Evolutionary conservation across 2,113 vertebrate species (phyloP), one percentile per base, ranked within the genome.

Genomic region (Xyliphius kryptos): DNA sequence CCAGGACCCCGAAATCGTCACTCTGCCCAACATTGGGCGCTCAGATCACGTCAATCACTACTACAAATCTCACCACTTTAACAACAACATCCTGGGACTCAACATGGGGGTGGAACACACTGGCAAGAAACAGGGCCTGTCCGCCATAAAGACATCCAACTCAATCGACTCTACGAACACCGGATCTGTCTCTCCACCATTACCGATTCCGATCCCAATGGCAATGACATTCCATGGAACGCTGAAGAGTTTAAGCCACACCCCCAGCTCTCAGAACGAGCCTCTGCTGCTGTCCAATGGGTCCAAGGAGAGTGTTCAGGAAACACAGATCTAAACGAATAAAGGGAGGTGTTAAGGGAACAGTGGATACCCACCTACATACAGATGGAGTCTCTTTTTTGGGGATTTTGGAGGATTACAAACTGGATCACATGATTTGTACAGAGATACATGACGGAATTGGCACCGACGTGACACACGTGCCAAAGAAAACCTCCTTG

Each of bases 301-400:
- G 81, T 95, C 92, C 5, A 95, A 95, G 88, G 92, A 95, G 86
- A 95, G 94, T 11, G 92, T 95, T 72, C 92, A 95, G 83, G 92
- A 95, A 83, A 93, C 92, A 67, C 92, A 94, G 81, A 93, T 95
- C 77, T 93, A 84, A 89, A 71, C 68, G n/a, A n/a, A n/a, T n/a
- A n/a, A n/a, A n/a, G n/a, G n/a, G n/a, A n/a, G n/a, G n/a, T n/a
- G n/a, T n/a, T n/a, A n/a, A n/a, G n/a, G n/a, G n/a, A n/a, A n/a
- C n/a, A n/a, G n/a, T n/a, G n/a, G n/a, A 78, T 26, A 41, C 61
- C 43, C 43, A 60, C 14, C 48, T 19, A 56, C 41, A 53, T 50
- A 59, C 22, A 32, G 26, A 32, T 32, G 26, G 26, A 32, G 26
- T 3, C 26, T 32, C n/a, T n/a, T n/a, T n/a, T n/a, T n/a, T n/a